Evolutionary conservation across 2,113 vertebrate species (phyloP), one percentile per base, ranked within the genome.

Genomic region (Cinclus cinclus): DNA sequence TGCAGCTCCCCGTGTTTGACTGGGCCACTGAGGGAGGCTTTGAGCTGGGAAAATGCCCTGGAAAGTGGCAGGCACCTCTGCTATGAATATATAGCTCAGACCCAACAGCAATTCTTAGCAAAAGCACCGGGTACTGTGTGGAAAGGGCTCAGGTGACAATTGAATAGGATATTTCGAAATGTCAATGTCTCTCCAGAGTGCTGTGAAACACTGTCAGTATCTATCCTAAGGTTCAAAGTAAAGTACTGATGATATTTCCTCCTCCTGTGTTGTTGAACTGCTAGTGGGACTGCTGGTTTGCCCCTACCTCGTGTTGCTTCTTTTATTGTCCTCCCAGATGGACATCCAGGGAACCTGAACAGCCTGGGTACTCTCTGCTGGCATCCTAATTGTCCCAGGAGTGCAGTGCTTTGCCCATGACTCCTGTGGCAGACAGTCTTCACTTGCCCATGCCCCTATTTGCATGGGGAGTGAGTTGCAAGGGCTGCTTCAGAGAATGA

Each of bases 361-460:
- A 73, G 35, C 25, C 39, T 73, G 20, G 5, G 10, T 52, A 33
- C 15, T 41, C 31, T 6, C 63, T 60, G 18, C 39, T 81, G 82
- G 63, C 49, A 68, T 55, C 35, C 3, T 0, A 20, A 39, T 49
- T 37, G 11, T 55, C 53, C 44, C 53, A 60, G 68, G 44, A 80
- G 18, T 4, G 12, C 53, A 13, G 37, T 8, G 47, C n/a, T 87
- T 42, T 90, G 53, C 31, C 41, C 12, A 16, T 83, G 53, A 50
- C 71, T 79, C 22, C 81, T n/a, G 22, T 10, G 39, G 22, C 68
- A 73, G 39, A 31, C 52, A 50, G 47, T 11, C 47, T 35, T 70
- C 0, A 0, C 12, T 49, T 75, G 52, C 31, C 59, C 17, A 23
- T 41, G 69, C 13, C 39, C 18, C 27, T 63, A 49, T 35, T 62